phyloP scores from a whole-genome alignment of 1,140 invertebrate genomes.

The Copidosoma floridanum region DNA sequence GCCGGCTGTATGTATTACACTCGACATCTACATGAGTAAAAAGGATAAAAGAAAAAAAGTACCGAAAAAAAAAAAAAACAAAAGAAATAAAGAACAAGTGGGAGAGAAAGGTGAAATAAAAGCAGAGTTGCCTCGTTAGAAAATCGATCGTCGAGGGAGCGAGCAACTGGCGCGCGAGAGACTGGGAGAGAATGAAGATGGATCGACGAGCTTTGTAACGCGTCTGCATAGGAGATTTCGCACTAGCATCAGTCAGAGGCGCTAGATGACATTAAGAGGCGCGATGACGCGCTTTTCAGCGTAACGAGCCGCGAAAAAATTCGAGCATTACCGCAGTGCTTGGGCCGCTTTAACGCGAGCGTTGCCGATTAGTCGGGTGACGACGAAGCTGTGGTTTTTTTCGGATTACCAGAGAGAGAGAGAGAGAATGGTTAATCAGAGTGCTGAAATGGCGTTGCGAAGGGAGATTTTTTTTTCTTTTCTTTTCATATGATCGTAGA shows the following conservation, averaged over 20 bases:
- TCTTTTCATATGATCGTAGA: too few relatives aligned
- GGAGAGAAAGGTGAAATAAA: background rate
- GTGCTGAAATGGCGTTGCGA: too few relatives aligned
- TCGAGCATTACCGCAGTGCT: too few relatives aligned
- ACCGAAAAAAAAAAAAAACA: background rate
- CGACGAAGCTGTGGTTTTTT: too few relatives aligned
- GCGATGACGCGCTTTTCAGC: background rate
- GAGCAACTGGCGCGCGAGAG: background rate
- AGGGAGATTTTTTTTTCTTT: too few relatives aligned
- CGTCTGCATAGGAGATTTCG: conserved; percentile 4
- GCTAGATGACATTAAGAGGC: conserved; percentile 11
- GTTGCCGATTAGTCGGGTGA: too few relatives aligned
- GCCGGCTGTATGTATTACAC: too few relatives aligned
- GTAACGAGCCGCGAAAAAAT: background rate
- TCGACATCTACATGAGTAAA: background rate
- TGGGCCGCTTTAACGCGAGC: too few relatives aligned
- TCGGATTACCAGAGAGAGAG: too few relatives aligned
- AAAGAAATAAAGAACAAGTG: background rate
- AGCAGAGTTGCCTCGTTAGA: conserved; percentile 1
- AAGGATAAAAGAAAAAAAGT: too few relatives aligned
- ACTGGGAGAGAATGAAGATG: conserved; percentile 5
- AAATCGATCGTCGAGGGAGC: conserved; percentile 20
- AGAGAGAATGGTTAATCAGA: too few relatives aligned
- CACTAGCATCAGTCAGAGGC: too few relatives aligned
- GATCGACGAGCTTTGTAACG: conserved; percentile 14